Evolutionary conservation across 2,113 vertebrate species (phyloP).

Genomic region (Poecilia latipinna): DNA sequence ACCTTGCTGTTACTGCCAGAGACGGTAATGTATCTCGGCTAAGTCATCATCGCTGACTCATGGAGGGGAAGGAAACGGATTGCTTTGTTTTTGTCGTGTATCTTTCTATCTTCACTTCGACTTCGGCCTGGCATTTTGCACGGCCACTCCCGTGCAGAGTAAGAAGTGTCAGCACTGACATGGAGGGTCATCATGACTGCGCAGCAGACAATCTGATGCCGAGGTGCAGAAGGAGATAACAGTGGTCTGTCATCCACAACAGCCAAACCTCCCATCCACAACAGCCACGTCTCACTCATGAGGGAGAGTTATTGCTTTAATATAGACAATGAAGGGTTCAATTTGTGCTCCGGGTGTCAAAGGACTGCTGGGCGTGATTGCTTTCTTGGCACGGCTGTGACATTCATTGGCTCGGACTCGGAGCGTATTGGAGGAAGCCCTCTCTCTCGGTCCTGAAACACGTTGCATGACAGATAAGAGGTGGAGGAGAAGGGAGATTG

Average conservation of each 20-base stretch:
- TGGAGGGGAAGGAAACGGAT: slow-evolving; percentile 14
- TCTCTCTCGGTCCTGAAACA: slow-evolving; percentile 25
- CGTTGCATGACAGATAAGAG: slow-evolving; percentile 35
- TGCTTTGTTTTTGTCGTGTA: slow-evolving; percentile 13
- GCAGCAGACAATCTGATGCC: slow-evolving; percentile 46
- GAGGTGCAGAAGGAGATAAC: slow-evolving; percentile 58
- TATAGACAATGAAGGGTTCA: slow-evolving; percentile 72
- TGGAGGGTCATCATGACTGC: slow-evolving; percentile 50
- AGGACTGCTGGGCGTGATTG: slow-evolving; percentile 65
- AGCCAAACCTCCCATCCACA: slow-evolving; percentile 15
- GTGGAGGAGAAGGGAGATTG: slow-evolving; percentile 18
- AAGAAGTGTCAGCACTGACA: slow-evolving; percentile 38
- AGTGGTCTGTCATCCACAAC: slow-evolving; percentile 36
- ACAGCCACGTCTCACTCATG: slow-evolving; percentile 27
- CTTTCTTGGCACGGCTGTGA: slow-evolving; percentile 63
- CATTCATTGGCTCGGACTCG: slow-evolving; percentile 70
- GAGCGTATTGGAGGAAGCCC: slow-evolving; percentile 62
- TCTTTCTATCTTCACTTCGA: slow-evolving; percentile 9
- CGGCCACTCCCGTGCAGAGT: slow-evolving; percentile 30
- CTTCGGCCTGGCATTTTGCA: neutral
- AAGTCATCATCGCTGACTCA: slow-evolving; percentile 26
- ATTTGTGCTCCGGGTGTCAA: slow-evolving; percentile 73
- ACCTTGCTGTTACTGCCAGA: slow-evolving; percentile 52
- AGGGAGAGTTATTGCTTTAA: slow-evolving; percentile 79
- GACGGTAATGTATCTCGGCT: slow-evolving; percentile 42